Evolutionary conservation across 2,797 vertebrate genomes (phyloP).

Genomic region (Danionella dracula): DNA sequence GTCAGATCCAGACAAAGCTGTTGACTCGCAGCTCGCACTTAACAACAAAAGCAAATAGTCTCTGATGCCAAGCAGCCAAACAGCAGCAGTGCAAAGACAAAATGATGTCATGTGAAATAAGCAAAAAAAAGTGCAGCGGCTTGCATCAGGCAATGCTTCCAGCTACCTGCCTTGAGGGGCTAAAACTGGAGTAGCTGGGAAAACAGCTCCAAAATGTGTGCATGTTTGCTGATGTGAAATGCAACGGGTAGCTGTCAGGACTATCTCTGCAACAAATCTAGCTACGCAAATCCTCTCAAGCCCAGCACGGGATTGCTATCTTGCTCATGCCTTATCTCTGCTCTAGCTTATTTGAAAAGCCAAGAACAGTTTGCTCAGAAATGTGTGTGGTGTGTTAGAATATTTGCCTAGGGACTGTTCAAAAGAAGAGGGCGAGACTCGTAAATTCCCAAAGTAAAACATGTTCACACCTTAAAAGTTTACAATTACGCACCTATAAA

Average conservation of each 20-base stretch:
- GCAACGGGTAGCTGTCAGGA: slow-evolving; percentile 32
- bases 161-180: slow-evolving; percentile 9
- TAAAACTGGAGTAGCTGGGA: slow-evolving; percentile 16
- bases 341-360: slow-evolving; percentile 25
- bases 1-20: slow-evolving; percentile 13
- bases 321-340: slow-evolving; percentile 24
- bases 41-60: slow-evolving; percentile 16
- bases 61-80: not conserved
- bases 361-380: slow-evolving; percentile 13
- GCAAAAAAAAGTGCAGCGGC: not conserved
- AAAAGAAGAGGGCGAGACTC: slow-evolving; percentile 20
- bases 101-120: slow-evolving; percentile 26
- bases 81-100: not conserved
- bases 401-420: not conserved
- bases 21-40: slow-evolving; percentile 1
- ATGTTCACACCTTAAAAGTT: slow-evolving; percentile 13
- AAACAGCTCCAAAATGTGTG: not conserved
- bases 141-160: slow-evolving; percentile 16
- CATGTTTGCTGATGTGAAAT: slow-evolving; percentile 1
- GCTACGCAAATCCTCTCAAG: slow-evolving; percentile 40
- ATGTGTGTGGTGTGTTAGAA: slow-evolving; percentile 10
- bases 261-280: slow-evolving; percentile 33
- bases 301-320: slow-evolving; percentile 35
- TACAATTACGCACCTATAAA: not conserved
- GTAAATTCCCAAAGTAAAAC: not conserved